Evolutionary conservation across 2,797 vertebrate genomes (phyloP), one percentile per base, ranked within the genome.

Genomic region (Lacerta bilineata): DNA sequence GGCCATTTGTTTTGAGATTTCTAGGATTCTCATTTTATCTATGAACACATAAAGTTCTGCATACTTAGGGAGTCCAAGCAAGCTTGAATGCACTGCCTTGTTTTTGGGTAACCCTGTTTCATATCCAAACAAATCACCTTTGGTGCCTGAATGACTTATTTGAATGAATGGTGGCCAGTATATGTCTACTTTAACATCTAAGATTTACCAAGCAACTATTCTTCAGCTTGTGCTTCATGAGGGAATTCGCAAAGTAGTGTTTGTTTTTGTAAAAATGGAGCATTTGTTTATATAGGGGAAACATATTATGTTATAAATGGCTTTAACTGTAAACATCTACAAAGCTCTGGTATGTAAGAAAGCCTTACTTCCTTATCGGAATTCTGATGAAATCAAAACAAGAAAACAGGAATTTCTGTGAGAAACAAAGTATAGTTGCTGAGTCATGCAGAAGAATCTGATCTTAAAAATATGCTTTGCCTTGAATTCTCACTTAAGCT

Each of bases 231-330:
- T 85, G 50, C 71, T 79, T 33, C 84, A 83, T n/a, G 36, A 85
- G 80, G 91, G 23, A 25, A 80, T 0, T 15, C 46, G 80, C 0
- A 0, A 43, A 93, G 33, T 4, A 93, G 74, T 86, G 93, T 88
- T 77, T 88, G 2, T 29, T 91, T 86, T 86, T 89, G 84, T 15
- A 81, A 39, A 86, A 41, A 2, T 83, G 1, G 87, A 85, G 78
- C 36, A 92, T 89, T 91, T 91, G 86, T 92, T 94, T 94, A 95
- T 20, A 91, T 10, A 55, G 41, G 61, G 83, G 92, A 95, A 94
- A 93, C 36, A 93, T 92, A 92, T 90, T 91, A 10, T 39, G 33
- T 91, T 86, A 86, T 83, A 92, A 93, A 90, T 74, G 66, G 20
- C 46, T 91, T 66, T 64, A 91, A 87, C 61, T 83, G 74, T 89